Evolutionary conservation across 64 coral and sea anemone species (phyloP), one percentile per base, ranked within the genome.

Genomic region (Porites australiensis): DNA sequence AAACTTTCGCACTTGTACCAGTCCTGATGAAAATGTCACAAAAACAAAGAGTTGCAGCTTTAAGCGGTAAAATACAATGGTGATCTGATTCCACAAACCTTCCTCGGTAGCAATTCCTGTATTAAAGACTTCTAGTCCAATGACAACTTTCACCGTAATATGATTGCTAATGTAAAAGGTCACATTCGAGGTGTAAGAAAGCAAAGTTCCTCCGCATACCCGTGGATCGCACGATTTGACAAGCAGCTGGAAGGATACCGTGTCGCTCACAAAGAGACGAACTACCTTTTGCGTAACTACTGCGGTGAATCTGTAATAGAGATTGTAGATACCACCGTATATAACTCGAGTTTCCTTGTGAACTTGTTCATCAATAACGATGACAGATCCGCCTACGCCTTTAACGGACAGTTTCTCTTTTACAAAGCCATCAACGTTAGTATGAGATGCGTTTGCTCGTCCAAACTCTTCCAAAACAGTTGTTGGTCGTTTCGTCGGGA

Each of bases 91-190:
- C 95, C 95, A 97, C 65, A 75, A 73, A 74, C 88, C 80, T 62
- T 43, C 46, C 79, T 98, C 94, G n/a, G 92, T 95, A 4, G 66
- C 47, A 47, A 98, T 82, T 59, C 88, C 97, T 2, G 94, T 96
- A 75, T 98, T 91, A 63, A 94, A 98, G 13, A 98, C 88, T 2
- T 90, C 82, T 37, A 87, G 66, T 15, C 97, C 97, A 27, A 98
- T 94, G 44, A 95, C 91, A 70, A 90, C 94, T 55, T 87, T 93
- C 23, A 98, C 70, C 46, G 97, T 98, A 3, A 84, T 58, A 57
- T 96, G 82, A 62, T 93, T 98, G 58, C 93, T 96, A 27, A 98
- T 75, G 70, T 96, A 98, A 71, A 98, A 75, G 21, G 94, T 94
- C 58, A 96, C 70, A 58, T 58, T 83, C 22, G 93, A 89, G 0